phyloP scores from a whole-genome alignment of 2,888 invertebrate genomes.

The Meganola albula region DNA sequence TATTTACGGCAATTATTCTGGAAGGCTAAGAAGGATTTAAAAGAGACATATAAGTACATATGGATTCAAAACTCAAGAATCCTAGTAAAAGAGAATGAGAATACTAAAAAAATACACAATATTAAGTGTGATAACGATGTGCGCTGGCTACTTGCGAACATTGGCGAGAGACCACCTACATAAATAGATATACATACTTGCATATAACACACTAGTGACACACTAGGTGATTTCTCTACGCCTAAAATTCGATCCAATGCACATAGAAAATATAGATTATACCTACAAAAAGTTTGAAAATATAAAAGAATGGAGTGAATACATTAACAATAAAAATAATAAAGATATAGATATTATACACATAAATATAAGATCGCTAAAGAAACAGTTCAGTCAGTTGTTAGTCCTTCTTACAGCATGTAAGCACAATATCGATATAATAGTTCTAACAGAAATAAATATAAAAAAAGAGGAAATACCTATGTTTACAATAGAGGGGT shows the following conservation, averaged over 20 bases:
- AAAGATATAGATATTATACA: constrained; percentile 1
- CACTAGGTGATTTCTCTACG: constrained; percentile 3
- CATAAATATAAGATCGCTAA: constrained; percentile 2
- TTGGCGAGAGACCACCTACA: no score
- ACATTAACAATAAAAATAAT: background rate
- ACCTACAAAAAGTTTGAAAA: background rate
- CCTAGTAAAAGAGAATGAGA: background rate
- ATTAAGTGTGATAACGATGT: background rate
- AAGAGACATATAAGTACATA: no score
- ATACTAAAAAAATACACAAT: constrained; percentile 1
- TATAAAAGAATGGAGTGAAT: background rate
- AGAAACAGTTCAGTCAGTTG: constrained; percentile 5
- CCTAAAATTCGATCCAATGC: constrained; percentile 2
- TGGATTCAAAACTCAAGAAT: no score
- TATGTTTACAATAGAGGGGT: constrained; percentile 4
- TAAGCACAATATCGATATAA: constrained; percentile 1
- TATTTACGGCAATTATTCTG: no score
- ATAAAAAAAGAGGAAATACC: constrained; percentile 2
- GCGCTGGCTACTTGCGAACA: no score
- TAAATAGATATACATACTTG: background rate
- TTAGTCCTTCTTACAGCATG: constrained; percentile 1
- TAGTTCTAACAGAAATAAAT: constrained; percentile 4
- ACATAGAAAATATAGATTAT: background rate
- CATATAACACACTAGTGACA: background rate
- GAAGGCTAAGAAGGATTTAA: no score